Evolutionary conservation across 1,140 invertebrate genomes (phyloP).

Genomic region (Pemphigus obesinymphae): DNA sequence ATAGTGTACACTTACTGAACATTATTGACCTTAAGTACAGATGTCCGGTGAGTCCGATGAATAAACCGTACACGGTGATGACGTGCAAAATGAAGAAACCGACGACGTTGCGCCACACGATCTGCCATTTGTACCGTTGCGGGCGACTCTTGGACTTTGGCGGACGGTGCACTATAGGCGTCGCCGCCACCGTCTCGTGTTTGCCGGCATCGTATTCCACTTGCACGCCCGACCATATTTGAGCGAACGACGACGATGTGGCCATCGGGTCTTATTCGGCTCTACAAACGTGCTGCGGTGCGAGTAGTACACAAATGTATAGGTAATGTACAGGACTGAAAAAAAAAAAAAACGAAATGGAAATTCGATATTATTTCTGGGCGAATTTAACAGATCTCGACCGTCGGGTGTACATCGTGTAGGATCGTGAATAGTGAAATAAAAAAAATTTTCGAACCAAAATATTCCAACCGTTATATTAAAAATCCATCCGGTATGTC

Average conservation of each 20-base stretch:
- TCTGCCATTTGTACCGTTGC: constrained; percentile 55
- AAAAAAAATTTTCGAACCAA: too few relatives aligned
- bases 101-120: constrained; percentile 70
- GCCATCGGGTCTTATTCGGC: not conserved
- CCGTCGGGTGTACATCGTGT: too few relatives aligned
- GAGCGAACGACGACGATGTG: not conserved
- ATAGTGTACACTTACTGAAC: constrained; percentile 2
- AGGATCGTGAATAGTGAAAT: too few relatives aligned
- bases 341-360: too few relatives aligned
- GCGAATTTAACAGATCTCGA: too few relatives aligned
- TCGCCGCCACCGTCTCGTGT: constrained; percentile 46
- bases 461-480: too few relatives aligned
- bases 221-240: not conserved
- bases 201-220: not conserved
- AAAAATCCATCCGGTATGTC: too few relatives aligned
- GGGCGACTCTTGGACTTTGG: not conserved
- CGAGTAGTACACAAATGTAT: too few relatives aligned
- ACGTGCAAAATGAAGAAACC: constrained; percentile 63
- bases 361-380: too few relatives aligned
- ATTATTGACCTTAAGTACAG: not conserved
- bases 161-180: constrained; percentile 53
- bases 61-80: constrained; percentile 59
- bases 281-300: too few relatives aligned
- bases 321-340: too few relatives aligned
- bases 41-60: constrained; percentile 52